Evolutionary conservation across 2,888 invertebrate species (phyloP).

Genomic region (Thecocarcelia acutangulata): DNA sequence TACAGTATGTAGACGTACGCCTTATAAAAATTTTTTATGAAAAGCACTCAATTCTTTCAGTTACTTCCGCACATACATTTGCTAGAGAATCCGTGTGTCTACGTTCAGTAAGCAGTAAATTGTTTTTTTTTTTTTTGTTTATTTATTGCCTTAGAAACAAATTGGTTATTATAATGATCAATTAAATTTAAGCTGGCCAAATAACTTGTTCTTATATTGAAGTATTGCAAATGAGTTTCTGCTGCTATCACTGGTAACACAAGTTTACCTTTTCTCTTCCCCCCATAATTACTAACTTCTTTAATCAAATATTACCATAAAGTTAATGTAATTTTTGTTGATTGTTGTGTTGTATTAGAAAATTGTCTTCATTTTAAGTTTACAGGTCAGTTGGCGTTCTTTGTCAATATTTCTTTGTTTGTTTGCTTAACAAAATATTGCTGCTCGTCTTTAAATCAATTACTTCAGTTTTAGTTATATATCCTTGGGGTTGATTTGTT

Average conservation of each 20-base stretch:
- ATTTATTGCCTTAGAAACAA: conserved; percentile 14
- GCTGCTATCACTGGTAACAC: not conserved
- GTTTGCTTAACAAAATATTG: conserved; percentile 10
- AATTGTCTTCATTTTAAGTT: not conserved
- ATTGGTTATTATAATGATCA: conserved; percentile 11
- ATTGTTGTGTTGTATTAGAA: conserved; percentile 9
- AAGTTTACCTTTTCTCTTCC: not conserved
- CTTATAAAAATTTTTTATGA: too few species aligned
- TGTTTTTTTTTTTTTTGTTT: not conserved
- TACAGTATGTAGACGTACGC: too few species aligned
- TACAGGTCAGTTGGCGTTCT: conserved; percentile 30
- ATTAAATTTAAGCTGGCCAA: not conserved
- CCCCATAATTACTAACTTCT: not conserved
- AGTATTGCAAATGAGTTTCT: conserved; percentile 21
- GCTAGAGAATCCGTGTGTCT: too few species aligned
- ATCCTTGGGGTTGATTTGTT: conserved; percentile 36
- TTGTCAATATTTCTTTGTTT: not conserved
- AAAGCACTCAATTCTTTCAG: too few species aligned
- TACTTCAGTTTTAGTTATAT: conserved; percentile 28
- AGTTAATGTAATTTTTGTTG: conserved; percentile 24
- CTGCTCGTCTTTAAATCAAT: conserved; percentile 30
- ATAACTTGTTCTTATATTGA: conserved; percentile 1
- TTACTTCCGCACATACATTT: too few species aligned
- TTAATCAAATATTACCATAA: not conserved
- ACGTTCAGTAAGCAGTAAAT: too few species aligned